Base-by-base conservation (phyloP, 2,888 invertebrate genomes). In the Aspidapion aeneum region DNA sequence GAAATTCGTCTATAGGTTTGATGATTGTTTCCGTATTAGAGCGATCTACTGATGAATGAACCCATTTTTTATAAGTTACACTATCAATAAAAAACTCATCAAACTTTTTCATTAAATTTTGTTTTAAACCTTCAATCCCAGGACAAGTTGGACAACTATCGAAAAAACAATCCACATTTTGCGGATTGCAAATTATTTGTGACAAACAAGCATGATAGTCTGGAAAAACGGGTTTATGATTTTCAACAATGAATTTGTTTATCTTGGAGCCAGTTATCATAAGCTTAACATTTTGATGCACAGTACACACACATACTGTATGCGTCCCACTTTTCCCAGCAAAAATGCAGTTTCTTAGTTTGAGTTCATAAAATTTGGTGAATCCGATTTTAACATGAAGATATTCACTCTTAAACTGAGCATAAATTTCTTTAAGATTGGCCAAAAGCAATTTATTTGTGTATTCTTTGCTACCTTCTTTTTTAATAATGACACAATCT, bases 371-470 rank as follows among this genome's bases (percentile, higher is more conserved):
- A 54, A 54, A 54, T 54, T 54, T 54, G 54, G 54, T 12, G 18
- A 54, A 54, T 54, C 54, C 54, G 9, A 54, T 54, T 54, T 54
- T 54, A 18, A 54, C 19, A 54, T 54, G 18, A 18, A 2, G 54
- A 35, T 35, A 35, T 35, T 35, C 35, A 35, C 35, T 35, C 35
- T 35, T 35, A 35, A 35, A 35, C 35, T n/a, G n/a, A n/a, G n/a
- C n/a, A n/a, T n/a, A n/a, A n/a, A n/a, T n/a, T n/a, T n/a, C n/a
- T n/a, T n/a, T n/a, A n/a, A n/a, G n/a, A n/a, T n/a, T n/a, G n/a
- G n/a, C n/a, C n/a, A n/a, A 59, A 64, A 63, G 62, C 63, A 66
- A 63, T 62, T 57, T 66, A 59, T 17, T 22, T 17, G n/a, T n/a
- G 1, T 52, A 7, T 61, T n/a, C n/a, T n/a, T n/a, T n/a, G n/a